Conservation (phyloP, 2,113 vertebrate species). For the Sigmodon hispidus region DNA sequence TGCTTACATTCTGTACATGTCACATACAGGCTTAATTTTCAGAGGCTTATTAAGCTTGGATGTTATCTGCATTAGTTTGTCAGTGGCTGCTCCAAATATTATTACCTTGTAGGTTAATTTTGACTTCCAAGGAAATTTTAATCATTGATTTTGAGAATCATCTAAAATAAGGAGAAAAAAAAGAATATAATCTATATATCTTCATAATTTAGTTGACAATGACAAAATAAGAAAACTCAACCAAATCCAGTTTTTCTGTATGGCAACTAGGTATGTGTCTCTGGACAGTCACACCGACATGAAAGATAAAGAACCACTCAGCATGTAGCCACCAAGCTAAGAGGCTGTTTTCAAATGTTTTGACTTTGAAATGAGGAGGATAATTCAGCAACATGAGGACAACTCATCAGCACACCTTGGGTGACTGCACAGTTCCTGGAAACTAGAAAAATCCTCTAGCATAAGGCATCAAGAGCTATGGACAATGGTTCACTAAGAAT, state of each 20-base stretch:
- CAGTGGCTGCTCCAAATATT: not conserved
- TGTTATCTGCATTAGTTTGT: not conserved
- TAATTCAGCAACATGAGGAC: not conserved
- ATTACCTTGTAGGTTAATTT: not conserved
- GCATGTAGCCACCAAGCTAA: not conserved
- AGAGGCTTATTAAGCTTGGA: not conserved
- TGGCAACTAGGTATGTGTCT: not conserved
- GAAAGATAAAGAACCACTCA: not conserved
- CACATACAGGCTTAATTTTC: not conserved
- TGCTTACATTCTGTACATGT: not conserved
- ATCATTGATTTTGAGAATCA: not conserved
- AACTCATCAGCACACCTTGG: not conserved
- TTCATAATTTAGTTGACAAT: not conserved
- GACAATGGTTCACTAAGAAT: not conserved
- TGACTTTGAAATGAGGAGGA: not conserved
- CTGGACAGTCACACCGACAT: not conserved
- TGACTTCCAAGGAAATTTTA: not conserved
- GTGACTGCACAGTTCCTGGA: not conserved
- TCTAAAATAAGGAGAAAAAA: not conserved
- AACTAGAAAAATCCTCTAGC: not conserved
- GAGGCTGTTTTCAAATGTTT: not conserved
- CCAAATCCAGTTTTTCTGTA: not conserved
- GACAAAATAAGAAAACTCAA: not conserved
- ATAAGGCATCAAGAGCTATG: not conserved
- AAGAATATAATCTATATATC: not conserved